phyloP scores from a whole-genome alignment of 2,888 invertebrate species.

The Steinernema scapterisci region DNA sequence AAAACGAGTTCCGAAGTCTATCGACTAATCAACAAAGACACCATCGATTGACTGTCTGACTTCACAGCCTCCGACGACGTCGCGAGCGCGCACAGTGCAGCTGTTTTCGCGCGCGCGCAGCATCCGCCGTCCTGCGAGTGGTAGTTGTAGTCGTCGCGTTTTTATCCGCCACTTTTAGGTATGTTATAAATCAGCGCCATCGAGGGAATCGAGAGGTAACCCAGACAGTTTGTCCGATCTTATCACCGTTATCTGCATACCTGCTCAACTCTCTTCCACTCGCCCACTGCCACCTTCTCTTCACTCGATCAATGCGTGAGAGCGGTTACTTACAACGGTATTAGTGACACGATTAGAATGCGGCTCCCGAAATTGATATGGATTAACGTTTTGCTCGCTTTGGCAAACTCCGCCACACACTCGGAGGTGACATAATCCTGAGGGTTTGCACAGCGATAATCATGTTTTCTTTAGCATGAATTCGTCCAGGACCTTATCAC shows the following conservation, averaged over 20 bases:
- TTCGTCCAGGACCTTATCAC: slow-evolving; percentile 45
- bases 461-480: slow-evolving; percentile 2
- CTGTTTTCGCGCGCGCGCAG: slow-evolving; percentile 24
- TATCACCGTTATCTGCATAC: slow-evolving; percentile 27
- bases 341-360: slow-evolving; percentile 23
- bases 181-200: neutral
- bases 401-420: neutral
- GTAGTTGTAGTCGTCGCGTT: neutral
- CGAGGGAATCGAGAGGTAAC: slow-evolving; percentile 10
- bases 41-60: slow-evolving; percentile 31
- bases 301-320: slow-evolving; percentile 25
- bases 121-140: neutral
- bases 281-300: slow-evolving; percentile 2
- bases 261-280: neutral
- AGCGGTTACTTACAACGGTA: slow-evolving; percentile 26
- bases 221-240: slow-evolving; percentile 19
- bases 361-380: slow-evolving; percentile 12
- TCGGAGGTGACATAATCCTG: slow-evolving; percentile 5
- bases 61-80: slow-evolving; percentile 3
- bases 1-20: slow-evolving; percentile 32
- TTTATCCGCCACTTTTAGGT: neutral
- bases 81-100: neutral
- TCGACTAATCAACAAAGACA: slow-evolving; percentile 28
- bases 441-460: too few relatives aligned
- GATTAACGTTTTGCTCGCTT: neutral